These are phyloP conservation scores for Drosophila tanythrix DNA, from an alignment of 2,888 invertebrate species.

Conservation along the genomic window DNA sequence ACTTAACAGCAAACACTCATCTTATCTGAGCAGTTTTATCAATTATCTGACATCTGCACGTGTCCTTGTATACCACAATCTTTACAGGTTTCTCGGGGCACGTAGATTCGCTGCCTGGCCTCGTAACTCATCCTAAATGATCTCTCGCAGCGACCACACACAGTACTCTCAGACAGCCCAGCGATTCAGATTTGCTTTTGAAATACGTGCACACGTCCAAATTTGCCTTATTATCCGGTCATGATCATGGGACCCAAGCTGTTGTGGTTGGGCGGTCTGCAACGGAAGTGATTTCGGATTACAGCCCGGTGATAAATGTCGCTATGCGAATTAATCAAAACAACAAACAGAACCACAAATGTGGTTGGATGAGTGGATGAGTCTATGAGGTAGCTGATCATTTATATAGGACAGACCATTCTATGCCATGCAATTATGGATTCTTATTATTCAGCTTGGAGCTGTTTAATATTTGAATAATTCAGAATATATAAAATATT, in stretches of 20 bases:
- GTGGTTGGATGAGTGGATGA: background rate
- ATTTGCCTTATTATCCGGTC: conserved; percentile 67
- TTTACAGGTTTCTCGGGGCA: conserved; percentile 39
- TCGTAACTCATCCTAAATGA: conserved; percentile 75
- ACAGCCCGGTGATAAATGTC: conserved; percentile 31
- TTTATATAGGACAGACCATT: background rate
- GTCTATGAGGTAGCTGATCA: conserved; percentile 18
- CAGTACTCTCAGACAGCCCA: conserved; percentile 12
- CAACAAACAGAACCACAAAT: conserved; percentile 1
- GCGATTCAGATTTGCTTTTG: conserved; percentile 8
- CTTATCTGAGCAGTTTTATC: conserved; percentile 66
- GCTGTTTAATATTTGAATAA: conserved; percentile 18
- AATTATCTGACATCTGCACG: conserved; percentile 68
- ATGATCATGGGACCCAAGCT: conserved; percentile 35
- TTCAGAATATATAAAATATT: conserved; percentile 49
- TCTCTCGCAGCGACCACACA: conserved; percentile 52
- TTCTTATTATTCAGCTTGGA: background rate
- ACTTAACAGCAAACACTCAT: conserved; percentile 45
- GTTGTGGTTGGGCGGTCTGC: conserved; percentile 36
- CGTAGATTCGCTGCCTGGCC: conserved; percentile 54
- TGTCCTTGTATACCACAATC: conserved; percentile 51
- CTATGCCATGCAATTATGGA: background rate
- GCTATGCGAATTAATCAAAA: conserved; percentile 56
- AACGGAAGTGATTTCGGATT: conserved; percentile 57
- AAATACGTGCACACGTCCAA: conserved; percentile 67